phyloP scores from a whole-genome alignment of 1,140 invertebrate genomes.

The Trypoxylus dichotomus region DNA sequence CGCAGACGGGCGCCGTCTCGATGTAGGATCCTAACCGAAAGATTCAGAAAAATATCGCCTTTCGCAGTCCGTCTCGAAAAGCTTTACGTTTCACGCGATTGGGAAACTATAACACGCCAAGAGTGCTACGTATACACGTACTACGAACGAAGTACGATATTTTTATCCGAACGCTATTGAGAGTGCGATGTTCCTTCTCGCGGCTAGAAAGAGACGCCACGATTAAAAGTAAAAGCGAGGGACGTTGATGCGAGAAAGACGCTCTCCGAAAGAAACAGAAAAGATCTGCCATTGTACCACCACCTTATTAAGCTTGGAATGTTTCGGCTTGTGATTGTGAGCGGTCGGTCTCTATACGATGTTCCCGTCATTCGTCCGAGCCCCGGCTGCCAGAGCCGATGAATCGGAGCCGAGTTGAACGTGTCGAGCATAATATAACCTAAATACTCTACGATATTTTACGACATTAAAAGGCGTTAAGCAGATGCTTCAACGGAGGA shows the following conservation, averaged over 20 bases:
- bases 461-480: not conserved
- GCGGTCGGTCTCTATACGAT: too few relatives aligned
- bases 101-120: too few relatives aligned
- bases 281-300: conserved; percentile 31
- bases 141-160: too few relatives aligned
- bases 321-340: conserved; percentile 28
- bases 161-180: too few relatives aligned
- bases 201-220: not conserved
- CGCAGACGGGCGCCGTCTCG: too few relatives aligned
- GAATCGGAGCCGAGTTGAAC: not conserved
- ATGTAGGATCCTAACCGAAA: too few relatives aligned
- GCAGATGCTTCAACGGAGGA: too few relatives aligned
- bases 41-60: too few relatives aligned
- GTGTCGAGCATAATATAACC: not conserved
- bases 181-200: not conserved
- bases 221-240: not conserved
- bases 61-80: too few relatives aligned
- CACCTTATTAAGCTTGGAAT: conserved; percentile 35
- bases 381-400: too few relatives aligned
- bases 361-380: too few relatives aligned
- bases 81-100: too few relatives aligned
- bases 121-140: not conserved
- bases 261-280: not conserved
- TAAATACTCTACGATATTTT: conserved; percentile 13
- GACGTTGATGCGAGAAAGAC: conserved; percentile 14